phyloP scores from a whole-genome alignment of 2,797 vertebrate genomes.

The Neopelma chrysocephalum region DNA sequence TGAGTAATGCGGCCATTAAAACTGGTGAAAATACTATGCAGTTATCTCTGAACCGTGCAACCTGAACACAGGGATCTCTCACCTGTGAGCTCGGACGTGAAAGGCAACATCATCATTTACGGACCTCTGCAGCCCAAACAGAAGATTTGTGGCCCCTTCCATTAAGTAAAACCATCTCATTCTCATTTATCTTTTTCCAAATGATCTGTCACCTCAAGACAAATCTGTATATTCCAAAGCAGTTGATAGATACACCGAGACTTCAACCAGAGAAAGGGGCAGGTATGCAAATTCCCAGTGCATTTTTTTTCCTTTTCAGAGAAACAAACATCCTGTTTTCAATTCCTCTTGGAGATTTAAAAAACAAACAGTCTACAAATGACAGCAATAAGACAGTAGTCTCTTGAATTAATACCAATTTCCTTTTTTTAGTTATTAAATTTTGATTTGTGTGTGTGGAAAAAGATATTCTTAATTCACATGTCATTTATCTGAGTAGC shows the following conservation, averaged over 20 bases:
- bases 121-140: neutral
- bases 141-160: neutral
- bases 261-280: neutral
- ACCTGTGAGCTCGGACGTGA: neutral
- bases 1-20: constrained; percentile 58
- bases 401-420: neutral
- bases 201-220: neutral
- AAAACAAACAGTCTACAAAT: neutral
- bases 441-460: neutral
- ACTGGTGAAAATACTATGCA: constrained; percentile 24
- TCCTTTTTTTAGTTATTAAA: neutral
- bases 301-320: neutral
- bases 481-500: neutral
- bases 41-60: neutral
- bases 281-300: neutral
- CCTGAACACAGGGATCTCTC: neutral
- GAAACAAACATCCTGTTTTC: neutral
- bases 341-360: neutral
- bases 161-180: neutral
- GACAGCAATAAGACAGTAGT: neutral
- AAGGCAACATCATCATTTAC: neutral
- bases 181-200: neutral
- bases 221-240: neutral
- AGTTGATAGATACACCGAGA: neutral
- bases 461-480: neutral